Evolutionary conservation across 2,888 invertebrate species (phyloP).

Genomic region (Hyposoter didymator): DNA sequence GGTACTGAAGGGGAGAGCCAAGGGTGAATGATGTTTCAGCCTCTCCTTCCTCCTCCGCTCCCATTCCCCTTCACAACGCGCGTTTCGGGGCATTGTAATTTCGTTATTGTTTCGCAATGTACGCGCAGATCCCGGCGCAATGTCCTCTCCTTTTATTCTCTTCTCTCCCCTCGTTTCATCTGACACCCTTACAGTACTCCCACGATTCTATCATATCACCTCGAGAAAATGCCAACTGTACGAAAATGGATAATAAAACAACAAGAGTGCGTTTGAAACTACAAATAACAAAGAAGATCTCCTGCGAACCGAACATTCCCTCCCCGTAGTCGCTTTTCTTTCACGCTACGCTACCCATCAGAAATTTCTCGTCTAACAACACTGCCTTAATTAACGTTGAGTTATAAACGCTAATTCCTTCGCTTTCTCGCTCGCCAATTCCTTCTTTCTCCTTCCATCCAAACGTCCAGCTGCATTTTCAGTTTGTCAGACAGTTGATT

Average conservation of each 20-base stretch:
- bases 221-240: slow-evolving; percentile 9
- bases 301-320: background rate
- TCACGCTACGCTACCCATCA: background rate
- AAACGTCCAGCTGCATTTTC: background rate
- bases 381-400: slow-evolving; percentile 37
- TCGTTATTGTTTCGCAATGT: slow-evolving; percentile 70
- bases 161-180: background rate
- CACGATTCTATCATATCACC: slow-evolving; percentile 12
- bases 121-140: slow-evolving; percentile 62
- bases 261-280: background rate
- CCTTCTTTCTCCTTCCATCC: background rate
- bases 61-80: slow-evolving; percentile 8
- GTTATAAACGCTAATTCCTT: slow-evolving; percentile 28
- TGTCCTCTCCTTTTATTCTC: slow-evolving; percentile 51
- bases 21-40: slow-evolving; percentile 42
- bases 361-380: slow-evolving; percentile 15
- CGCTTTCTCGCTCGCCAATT: background rate
- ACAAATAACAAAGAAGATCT: background rate
- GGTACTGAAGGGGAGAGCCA: slow-evolving; percentile 21
- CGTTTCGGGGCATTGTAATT: slow-evolving; percentile 59
- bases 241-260: slow-evolving; percentile 6
- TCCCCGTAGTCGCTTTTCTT: slow-evolving; percentile 14
- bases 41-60: background rate
- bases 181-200: background rate
- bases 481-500: background rate